A percentile compares a stretch with the other conserved stretches of the same genome.
Evolutionary conservation across 2,113 vertebrate species (phyloP).

Genomic region (Seriola rivoliana): DNA sequence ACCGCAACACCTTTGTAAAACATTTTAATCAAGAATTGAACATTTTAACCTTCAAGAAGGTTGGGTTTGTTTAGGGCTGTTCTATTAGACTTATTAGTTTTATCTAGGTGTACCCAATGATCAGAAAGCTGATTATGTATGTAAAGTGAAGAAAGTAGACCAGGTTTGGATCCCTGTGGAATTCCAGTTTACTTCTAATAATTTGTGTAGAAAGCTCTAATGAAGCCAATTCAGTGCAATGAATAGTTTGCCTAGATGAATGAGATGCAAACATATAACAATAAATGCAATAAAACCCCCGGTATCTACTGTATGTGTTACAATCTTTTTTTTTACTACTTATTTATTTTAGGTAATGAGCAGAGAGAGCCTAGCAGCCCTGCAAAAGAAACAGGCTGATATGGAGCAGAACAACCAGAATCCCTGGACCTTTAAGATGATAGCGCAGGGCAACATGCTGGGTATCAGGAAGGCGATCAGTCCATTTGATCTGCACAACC

Average conservation of each 20-base stretch:
- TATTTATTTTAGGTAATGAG: conserved; percentile 83
- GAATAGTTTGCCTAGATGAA: too few relatives aligned
- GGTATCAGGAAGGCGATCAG: conserved; percentile 92
- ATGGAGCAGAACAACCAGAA: conserved; percentile 90
- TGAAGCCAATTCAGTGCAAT: too few relatives aligned
- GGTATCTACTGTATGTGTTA: neutral
- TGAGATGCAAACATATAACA: too few relatives aligned
- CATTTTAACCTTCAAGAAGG: neutral
- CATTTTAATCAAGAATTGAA: neutral
- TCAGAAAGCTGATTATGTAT: neutral
- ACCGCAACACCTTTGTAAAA: neutral
- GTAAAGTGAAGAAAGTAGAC: too few relatives aligned
- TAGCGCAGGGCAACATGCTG: conserved; percentile 90
- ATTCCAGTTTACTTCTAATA: too few relatives aligned
- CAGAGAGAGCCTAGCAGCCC: conserved; percentile 81
- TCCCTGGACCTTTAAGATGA: conserved; percentile 92
- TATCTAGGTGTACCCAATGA: neutral
- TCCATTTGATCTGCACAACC: conserved; percentile 86
- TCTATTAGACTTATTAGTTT: too few relatives aligned
- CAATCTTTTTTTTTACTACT: neutral
- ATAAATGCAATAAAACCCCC: too few relatives aligned
- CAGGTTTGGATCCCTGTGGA: too few relatives aligned
- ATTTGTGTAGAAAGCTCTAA: too few relatives aligned
- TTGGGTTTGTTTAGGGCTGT: too few relatives aligned
- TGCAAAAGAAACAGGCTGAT: conserved; percentile 80